Evolutionary conservation across 2,888 invertebrate species (phyloP).

Genomic region (Stegana nigrithorax): DNA sequence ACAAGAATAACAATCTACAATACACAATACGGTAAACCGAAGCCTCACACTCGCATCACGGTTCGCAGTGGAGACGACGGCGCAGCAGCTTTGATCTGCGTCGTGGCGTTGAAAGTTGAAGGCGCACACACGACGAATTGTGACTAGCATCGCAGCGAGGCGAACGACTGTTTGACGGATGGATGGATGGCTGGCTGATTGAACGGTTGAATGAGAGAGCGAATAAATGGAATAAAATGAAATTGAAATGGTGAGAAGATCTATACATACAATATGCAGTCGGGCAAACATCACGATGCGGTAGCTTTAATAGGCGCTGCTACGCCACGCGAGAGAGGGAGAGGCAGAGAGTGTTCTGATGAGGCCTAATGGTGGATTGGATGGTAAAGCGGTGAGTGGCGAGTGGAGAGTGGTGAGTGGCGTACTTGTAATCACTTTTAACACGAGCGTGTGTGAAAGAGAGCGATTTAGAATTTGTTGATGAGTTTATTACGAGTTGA

Average conservation of each 20-base stretch:
- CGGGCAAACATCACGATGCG: too few relatives aligned
- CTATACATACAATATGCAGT: slow-evolving; percentile 1
- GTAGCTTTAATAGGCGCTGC: slow-evolving; percentile 51
- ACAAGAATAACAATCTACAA: too few relatives aligned
- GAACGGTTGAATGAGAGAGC: background rate
- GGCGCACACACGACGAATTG: slow-evolving; percentile 54
- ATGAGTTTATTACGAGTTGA: slow-evolving; percentile 1
- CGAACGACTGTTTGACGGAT: background rate
- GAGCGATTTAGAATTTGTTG: background rate
- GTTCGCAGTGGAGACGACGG: background rate
- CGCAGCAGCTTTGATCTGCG: slow-evolving; percentile 43
- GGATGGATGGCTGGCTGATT: background rate
- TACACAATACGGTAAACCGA: background rate
- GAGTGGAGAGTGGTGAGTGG: background rate
- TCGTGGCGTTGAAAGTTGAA: slow-evolving; percentile 15
- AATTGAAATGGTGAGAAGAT: background rate
- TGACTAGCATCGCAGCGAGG: slow-evolving; percentile 12
- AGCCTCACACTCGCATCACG: background rate
- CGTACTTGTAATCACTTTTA: background rate
- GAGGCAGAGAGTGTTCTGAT: slow-evolving; percentile 43
- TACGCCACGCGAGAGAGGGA: slow-evolving; percentile 25
- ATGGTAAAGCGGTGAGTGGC: slow-evolving; percentile 27
- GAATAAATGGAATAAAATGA: background rate
- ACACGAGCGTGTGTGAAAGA: too few relatives aligned
- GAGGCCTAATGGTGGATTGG: background rate